Evolutionary conservation across 2,113 vertebrate species (phyloP).

Genomic region (Strix aluco): DNA sequence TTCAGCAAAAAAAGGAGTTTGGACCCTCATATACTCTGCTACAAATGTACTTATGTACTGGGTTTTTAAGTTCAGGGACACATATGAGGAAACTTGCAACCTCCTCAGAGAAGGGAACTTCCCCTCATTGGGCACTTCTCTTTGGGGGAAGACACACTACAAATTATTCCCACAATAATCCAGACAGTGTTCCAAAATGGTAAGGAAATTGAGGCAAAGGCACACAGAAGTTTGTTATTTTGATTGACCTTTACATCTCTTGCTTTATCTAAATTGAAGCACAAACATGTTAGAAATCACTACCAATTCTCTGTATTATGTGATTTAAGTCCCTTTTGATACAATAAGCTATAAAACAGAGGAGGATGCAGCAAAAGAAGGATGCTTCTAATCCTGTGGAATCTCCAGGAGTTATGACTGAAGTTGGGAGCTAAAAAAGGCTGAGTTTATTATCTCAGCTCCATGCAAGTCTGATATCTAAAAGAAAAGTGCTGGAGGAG

Average conservation of each 20-base stretch:
- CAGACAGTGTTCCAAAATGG: not conserved
- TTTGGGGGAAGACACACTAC: not conserved
- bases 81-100: not conserved
- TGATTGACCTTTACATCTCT: not conserved
- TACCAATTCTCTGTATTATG: not conserved
- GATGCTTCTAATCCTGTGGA: not conserved
- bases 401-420: not conserved
- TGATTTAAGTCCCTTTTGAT: not conserved
- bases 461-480: not conserved
- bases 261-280: not conserved
- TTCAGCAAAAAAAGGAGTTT: not conserved
- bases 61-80: fast-evolving
- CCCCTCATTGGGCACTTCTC: fast-evolving
- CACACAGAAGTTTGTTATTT: not conserved
- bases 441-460: not conserved
- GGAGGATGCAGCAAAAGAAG: not conserved
- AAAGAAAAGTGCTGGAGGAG: not conserved
- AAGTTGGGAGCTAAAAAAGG: not conserved
- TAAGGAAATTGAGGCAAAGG: not conserved
- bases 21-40: not conserved
- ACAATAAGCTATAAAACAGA: not conserved
- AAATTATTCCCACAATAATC: not conserved
- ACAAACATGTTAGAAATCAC: not conserved
- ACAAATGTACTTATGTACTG: not conserved
- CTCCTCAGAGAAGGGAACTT: not conserved